Percentiles rank a stretch among this genome's conserved stretches.
These are phyloP conservation scores for Cylas formicarius DNA, from an alignment of 1,140 invertebrate genomes.

Conservation along the genomic window DNA sequence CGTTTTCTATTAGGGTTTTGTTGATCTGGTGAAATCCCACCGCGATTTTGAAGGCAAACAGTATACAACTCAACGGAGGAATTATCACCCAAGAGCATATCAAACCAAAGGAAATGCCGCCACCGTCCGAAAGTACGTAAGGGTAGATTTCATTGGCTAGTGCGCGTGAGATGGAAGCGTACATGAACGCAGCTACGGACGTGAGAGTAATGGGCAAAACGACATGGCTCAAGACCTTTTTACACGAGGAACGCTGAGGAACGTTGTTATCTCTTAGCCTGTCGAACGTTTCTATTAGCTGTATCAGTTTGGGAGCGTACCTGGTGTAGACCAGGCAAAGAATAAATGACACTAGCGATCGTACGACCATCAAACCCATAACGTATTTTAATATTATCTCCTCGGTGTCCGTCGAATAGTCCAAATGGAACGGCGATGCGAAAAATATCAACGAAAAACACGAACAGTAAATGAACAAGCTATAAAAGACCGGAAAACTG, in stretches of 20 bases:
- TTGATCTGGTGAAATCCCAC: constrained; percentile 23
- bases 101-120: constrained; percentile 17
- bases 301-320: constrained; percentile 16
- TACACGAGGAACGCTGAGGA: neutral
- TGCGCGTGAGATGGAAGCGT: neutral
- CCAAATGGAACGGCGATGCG: neutral
- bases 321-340: constrained; percentile 1
- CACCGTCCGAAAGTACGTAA: neutral
- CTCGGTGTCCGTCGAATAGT: neutral
- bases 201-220: constrained; percentile 6
- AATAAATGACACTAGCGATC: constrained; percentile 9
- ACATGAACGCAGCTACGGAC: neutral
- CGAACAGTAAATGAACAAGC: neutral
- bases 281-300: constrained; percentile 17
- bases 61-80: constrained; percentile 18
- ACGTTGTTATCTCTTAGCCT: constrained; percentile 7
- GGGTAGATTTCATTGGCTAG: constrained; percentile 5
- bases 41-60: constrained; percentile 20
- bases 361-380: constrained; percentile 1
- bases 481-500: constrained; percentile 1
- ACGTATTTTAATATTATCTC: constrained; percentile 5
- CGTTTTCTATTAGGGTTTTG: constrained; percentile 7
- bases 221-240: neutral
- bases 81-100: constrained; percentile 20
- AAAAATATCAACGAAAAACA: constrained; percentile 2